Evolutionary conservation across 64 coral and sea anemone species (phyloP).

Genomic region (Montipora capricornis): DNA sequence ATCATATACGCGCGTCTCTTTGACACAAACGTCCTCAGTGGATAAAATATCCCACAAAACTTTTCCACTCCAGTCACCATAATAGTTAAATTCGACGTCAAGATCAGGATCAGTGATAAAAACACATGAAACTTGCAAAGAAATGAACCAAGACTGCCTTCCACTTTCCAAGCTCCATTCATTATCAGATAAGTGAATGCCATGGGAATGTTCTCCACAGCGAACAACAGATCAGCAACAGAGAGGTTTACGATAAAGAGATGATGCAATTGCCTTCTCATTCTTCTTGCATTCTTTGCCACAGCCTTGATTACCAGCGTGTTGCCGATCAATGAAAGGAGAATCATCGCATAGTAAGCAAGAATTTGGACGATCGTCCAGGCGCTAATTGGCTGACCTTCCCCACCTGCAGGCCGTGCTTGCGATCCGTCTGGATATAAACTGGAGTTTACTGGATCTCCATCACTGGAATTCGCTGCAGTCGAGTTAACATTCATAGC

Average conservation of each 20-base stretch:
- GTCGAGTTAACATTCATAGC: too few relatives aligned
- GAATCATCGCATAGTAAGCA: background rate
- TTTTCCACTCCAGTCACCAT: conserved; percentile 8
- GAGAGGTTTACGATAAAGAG: conserved; percentile 29
- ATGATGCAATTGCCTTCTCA: conserved; percentile 16
- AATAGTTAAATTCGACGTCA: conserved; percentile 38
- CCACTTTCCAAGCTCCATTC: background rate
- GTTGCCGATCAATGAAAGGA: conserved; percentile 6
- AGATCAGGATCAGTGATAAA: conserved; percentile 8
- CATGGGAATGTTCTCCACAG: conserved; percentile 23
- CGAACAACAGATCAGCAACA: conserved; percentile 30
- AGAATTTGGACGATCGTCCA: background rate
- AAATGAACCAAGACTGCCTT: background rate
- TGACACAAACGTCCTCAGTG: conserved; percentile 4
- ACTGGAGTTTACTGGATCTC: too few relatives aligned
- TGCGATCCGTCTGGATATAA: too few relatives aligned
- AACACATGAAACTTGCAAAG: conserved; percentile 25
- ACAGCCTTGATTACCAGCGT: conserved; percentile 15
- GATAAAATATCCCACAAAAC: conserved; percentile 16
- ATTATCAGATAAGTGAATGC: background rate
- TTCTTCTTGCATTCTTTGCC: background rate
- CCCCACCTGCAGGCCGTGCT: too few relatives aligned
- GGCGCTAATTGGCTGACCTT: background rate
- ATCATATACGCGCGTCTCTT: conserved; percentile 10
- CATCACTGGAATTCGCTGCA: too few relatives aligned